Percentiles rank a stretch among this genome's conserved stretches.
Conservation (phyloP, 2,113 vertebrate genomes). For the Epinephelus cyanopodus region DNA sequence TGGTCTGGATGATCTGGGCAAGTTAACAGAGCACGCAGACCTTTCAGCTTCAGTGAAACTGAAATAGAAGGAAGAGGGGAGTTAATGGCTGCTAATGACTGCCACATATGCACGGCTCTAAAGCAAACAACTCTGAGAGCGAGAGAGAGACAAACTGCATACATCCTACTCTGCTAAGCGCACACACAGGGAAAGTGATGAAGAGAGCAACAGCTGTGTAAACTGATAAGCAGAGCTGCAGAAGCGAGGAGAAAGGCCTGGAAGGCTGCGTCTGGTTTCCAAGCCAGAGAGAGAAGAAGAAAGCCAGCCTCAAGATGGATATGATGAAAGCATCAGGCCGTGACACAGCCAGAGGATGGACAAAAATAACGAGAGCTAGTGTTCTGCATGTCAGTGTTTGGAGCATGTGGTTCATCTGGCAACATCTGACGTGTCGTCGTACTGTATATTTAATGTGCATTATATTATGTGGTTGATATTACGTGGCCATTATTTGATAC, state of each 20-base stretch:
- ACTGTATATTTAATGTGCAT: constrained; percentile 13
- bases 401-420: constrained; percentile 11
- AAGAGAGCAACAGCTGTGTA: constrained; percentile 75
- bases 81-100: constrained; percentile 35
- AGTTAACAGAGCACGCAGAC: neutral
- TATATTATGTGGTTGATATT: constrained; percentile 15
- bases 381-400: constrained; percentile 34
- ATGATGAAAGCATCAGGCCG: constrained; percentile 46
- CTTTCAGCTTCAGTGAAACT: constrained; percentile 34
- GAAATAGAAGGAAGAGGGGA: constrained; percentile 35
- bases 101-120: constrained; percentile 25
- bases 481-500: constrained; percentile 22
- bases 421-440: neutral
- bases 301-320: constrained; percentile 52
- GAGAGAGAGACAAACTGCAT: constrained; percentile 16
- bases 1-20: constrained; percentile 3
- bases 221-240: constrained; percentile 76
- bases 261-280: constrained; percentile 49
- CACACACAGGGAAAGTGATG: constrained; percentile 32
- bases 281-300: constrained; percentile 44
- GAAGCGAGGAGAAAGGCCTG: constrained; percentile 62
- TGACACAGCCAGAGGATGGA: constrained; percentile 3
- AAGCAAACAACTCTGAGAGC: constrained; percentile 38
- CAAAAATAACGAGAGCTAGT: neutral
- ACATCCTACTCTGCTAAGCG: constrained; percentile 24